Evolutionary conservation across 2,888 invertebrate species (phyloP).

Genomic region (Asteroscopus sphinx): DNA sequence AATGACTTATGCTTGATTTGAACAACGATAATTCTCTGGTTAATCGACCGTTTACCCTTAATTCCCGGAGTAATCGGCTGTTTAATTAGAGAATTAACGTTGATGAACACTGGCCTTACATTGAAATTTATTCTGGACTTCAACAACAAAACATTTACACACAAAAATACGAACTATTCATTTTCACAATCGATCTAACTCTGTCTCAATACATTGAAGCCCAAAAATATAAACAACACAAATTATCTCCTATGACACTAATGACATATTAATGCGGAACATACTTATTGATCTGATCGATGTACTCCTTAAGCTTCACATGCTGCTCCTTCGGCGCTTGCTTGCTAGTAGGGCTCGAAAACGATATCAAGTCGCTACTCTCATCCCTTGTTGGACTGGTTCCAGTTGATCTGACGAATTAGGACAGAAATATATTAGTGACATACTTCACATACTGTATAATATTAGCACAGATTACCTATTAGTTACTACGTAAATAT

Average conservation of each 20-base stretch:
- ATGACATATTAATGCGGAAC: conserved; percentile 32
- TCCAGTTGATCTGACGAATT: conserved; percentile 77
- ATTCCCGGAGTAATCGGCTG: no score
- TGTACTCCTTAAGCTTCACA: conserved; percentile 90
- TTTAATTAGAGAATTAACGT: no score
- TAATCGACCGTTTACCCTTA: no score
- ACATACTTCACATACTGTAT: no score
- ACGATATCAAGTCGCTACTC: conserved; percentile 92
- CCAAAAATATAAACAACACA: not conserved
- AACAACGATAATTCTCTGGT: no score
- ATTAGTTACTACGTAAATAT: no score
- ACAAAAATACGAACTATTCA: not conserved
- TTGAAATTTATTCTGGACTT: no score
- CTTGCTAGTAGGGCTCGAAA: conserved; percentile 91
- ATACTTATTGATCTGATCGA: conserved; percentile 77
- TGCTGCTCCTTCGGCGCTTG: conserved; percentile 84
- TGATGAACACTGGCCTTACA: no score
- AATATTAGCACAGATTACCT: no score
- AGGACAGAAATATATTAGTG: conserved; percentile 31
- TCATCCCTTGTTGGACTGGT: conserved; percentile 80
- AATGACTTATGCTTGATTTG: no score
- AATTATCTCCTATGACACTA: conserved; percentile 2
- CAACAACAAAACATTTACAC: no score
- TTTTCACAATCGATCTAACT: not conserved
- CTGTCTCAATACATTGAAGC: not conserved